phyloP scores from a whole-genome alignment of 2,888 invertebrate genomes.

The Crossocerus cetratus region DNA sequence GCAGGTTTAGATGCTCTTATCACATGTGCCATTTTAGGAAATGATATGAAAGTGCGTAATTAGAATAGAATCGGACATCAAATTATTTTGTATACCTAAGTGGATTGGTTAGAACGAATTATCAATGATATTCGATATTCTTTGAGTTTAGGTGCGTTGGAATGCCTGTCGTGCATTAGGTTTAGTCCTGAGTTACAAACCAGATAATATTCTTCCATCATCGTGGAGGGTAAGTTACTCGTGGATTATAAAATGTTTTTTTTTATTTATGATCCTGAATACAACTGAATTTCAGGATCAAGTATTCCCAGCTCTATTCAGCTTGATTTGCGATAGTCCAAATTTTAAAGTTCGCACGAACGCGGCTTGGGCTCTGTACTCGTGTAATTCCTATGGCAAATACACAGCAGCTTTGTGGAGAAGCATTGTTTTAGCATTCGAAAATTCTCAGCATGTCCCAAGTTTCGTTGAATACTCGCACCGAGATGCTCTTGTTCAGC shows the following conservation, averaged over 20 bases:
- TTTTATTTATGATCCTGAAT: background rate
- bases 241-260: background rate
- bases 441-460: slow-evolving; percentile 86
- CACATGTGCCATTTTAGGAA: slow-evolving; percentile 83
- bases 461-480: slow-evolving; percentile 92
- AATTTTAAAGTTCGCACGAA: slow-evolving; percentile 95
- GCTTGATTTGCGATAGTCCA: slow-evolving; percentile 84
- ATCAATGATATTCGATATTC: slow-evolving; percentile 10
- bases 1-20: slow-evolving; percentile 84
- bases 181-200: slow-evolving; percentile 82
- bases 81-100: background rate
- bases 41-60: slow-evolving; percentile 85
- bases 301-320: slow-evolving; percentile 83
- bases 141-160: slow-evolving; percentile 83
- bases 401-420: slow-evolving; percentile 84
- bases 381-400: slow-evolving; percentile 81
- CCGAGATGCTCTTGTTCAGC: slow-evolving; percentile 90
- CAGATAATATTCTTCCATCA: slow-evolving; percentile 72
- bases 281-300: slow-evolving; percentile 77
- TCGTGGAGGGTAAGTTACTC: slow-evolving; percentile 76
- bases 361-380: slow-evolving; percentile 87
- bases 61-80: background rate
- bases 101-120: background rate
- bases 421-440: slow-evolving; percentile 85
- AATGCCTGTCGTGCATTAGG: slow-evolving; percentile 94